Conservation (phyloP, 2,888 invertebrate genomes). For the Taphrorychus bicolor region DNA sequence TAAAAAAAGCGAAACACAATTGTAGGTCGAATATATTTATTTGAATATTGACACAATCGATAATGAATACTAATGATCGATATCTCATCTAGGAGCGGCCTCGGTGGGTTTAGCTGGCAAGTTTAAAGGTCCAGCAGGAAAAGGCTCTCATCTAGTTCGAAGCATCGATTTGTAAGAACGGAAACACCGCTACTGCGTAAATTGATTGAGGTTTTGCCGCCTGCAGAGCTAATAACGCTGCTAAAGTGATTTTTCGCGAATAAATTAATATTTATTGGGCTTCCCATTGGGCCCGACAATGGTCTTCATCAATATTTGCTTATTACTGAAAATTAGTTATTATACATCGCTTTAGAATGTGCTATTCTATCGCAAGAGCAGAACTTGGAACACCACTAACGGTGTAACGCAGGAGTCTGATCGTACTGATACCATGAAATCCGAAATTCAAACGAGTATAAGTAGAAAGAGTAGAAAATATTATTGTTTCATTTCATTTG, state of each 20-base stretch:
- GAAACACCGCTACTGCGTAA: conserved; percentile 1
- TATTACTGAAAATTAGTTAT: conserved; percentile 3
- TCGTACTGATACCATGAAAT: too few species aligned
- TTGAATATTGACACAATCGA: conserved; percentile 5
- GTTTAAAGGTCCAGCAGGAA: background rate
- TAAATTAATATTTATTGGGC: conserved; percentile 18
- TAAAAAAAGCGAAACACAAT: background rate
- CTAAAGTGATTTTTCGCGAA: conserved; percentile 15
- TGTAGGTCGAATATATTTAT: conserved; percentile 9
- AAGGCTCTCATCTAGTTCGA: background rate
- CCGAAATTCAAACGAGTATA: too few species aligned
- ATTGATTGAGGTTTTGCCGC: conserved; percentile 19
- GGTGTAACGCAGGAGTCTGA: too few species aligned
- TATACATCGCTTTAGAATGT: background rate
- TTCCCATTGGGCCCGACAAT: conserved; percentile 6
- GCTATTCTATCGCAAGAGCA: too few species aligned
- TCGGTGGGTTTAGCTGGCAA: background rate
- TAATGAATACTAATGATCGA: conserved; percentile 9
- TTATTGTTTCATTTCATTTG: too few species aligned
- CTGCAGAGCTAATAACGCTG: conserved; percentile 15
- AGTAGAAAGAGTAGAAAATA: too few species aligned
- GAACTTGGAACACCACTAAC: too few species aligned
- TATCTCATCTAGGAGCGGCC: conserved; percentile 8
- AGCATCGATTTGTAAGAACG: background rate
- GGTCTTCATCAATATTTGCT: conserved; percentile 15